These are phyloP conservation scores for Laticauda laticaudata DNA, from an alignment of 2,113 vertebrate genomes.

Conservation along the genomic window DNA sequence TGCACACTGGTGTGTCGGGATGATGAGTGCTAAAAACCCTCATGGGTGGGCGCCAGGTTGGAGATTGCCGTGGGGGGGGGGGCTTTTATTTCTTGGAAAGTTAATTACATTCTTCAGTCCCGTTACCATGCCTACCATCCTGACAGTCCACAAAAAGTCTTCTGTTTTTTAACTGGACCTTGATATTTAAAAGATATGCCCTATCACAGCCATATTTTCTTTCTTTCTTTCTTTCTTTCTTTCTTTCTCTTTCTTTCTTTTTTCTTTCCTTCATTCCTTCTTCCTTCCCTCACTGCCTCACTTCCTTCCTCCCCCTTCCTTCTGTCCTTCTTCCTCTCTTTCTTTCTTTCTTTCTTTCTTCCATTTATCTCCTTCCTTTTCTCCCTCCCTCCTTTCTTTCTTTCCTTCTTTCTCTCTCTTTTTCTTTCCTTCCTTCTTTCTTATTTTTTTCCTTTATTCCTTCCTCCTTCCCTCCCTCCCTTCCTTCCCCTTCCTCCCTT, in stretches of 20 bases:
- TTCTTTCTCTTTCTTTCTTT: no score
- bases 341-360: no score
- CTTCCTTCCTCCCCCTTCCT: no score
- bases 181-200: accelerated
- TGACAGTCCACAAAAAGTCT: background rate
- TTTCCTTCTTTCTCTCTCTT: accelerated
- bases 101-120: background rate
- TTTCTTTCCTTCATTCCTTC: background rate
- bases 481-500: no score
- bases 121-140: background rate
- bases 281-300: no score
- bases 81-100: background rate
- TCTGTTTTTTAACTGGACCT: accelerated
- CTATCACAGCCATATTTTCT: background rate
- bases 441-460: no score
- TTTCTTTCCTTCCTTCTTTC: no score
- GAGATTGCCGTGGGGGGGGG: background rate
- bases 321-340: background rate
- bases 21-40: background rate
- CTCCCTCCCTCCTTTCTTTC: no score
- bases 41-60: background rate
- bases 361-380: no score
- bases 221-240: background rate
- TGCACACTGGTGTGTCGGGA: background rate
- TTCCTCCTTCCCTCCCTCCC: accelerated